These are phyloP conservation scores for Coptodon rendalli DNA, from an alignment of 2,113 vertebrate species.

Conservation along the genomic window DNA sequence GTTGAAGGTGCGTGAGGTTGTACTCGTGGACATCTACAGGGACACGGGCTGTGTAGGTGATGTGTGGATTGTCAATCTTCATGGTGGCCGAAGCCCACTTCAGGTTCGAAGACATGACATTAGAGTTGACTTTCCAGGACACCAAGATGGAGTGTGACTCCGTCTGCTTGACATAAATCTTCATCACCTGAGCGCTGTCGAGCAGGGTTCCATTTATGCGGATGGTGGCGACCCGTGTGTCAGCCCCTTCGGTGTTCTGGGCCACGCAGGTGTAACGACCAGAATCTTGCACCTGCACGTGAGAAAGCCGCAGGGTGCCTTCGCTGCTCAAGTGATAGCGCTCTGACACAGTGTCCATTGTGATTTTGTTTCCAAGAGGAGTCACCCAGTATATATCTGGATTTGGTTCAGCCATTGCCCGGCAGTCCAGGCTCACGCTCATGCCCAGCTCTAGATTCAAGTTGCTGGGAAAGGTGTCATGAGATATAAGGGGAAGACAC, in stretches of 20 bases:
- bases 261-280: constrained; percentile 95
- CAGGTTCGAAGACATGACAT: constrained; percentile 89
- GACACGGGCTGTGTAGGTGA: constrained; percentile 93
- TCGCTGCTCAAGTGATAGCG: constrained; percentile 86
- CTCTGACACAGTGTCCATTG: constrained; percentile 81
- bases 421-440: constrained; percentile 83
- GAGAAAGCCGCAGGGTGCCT: constrained; percentile 83
- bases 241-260: constrained; percentile 90
- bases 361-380: constrained; percentile 87
- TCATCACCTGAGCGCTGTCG: constrained; percentile 88
- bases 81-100: constrained; percentile 97
- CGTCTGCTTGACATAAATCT: constrained; percentile 90
- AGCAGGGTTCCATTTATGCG: constrained; percentile 90
- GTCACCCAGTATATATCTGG: constrained; percentile 98
- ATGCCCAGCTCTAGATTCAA: constrained; percentile 83
- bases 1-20: constrained; percentile 93
- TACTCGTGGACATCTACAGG: constrained; percentile 95
- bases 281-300: constrained; percentile 86
- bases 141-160: constrained; percentile 93
- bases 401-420: constrained; percentile 95
- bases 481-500: constrained; percentile 93
- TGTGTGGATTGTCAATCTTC: constrained; percentile 97
- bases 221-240: constrained; percentile 85
- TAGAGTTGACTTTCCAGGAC: constrained; percentile 94
- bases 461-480: constrained; percentile 84